Base-by-base conservation (phyloP, 2,888 invertebrate genomes). In the Julus scandinavius region DNA sequence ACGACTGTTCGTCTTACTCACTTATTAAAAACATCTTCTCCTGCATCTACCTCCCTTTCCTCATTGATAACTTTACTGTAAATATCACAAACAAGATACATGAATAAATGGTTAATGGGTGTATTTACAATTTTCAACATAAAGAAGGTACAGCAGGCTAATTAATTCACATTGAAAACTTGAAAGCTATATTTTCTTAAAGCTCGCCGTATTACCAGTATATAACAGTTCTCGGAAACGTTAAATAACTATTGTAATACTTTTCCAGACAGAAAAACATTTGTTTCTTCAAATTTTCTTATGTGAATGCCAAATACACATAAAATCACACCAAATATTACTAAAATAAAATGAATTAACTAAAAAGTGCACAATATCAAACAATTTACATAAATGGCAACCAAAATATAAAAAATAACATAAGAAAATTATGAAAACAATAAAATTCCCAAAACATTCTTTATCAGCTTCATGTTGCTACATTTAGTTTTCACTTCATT, bases 11-110 rank as follows among this genome's bases (percentile, higher is more conserved):
- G 29, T 29, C 38, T 9, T 5, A 86, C 89, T 87, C 89, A 90
- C 90, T 90, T 90, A 85, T 88, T 89, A 50, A 87, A 87, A 54
- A 89, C 88, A 87, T 90, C 90, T 58, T 90, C 90, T 15, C 88
- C 87, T 20, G 88, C 80, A 86, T 90, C 90, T 49, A 89, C 93
- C 91, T 95, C 95, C 91, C 93, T 94, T 91, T 95, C 95, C 92
- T 95, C 95, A 91, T 93, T 94, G 91, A 95, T 94, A 89, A 95
- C 94, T 94, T 95, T 95, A 93, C 95, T 95, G 94, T 89, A 93
- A 93, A 91, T 90, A 89, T 89, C 9, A 83, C 11, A 80, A 87
- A 83, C 45, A 41, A 80, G 20, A 87, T 20, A 9, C 0, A 45
- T 49, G 6, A 45, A 49, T 45, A 85, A 85, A 40, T 38, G 11